Evolutionary conservation across 1,140 invertebrate genomes (phyloP).

Genomic region (Ceratoteleas bidentatus): DNA sequence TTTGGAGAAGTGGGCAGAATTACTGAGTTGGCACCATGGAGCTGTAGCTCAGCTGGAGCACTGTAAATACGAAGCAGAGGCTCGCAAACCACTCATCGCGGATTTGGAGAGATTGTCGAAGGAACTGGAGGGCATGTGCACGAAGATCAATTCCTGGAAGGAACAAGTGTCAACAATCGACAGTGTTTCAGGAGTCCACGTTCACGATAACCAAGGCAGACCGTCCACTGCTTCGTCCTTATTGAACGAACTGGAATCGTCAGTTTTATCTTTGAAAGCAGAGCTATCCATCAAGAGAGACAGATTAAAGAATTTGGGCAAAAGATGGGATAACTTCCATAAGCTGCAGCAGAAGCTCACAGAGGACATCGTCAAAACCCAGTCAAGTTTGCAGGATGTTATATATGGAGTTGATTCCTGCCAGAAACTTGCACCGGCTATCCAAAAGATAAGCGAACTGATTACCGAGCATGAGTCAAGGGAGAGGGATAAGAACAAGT

Average conservation of each 20-base stretch:
- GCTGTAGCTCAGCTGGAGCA: constrained; percentile 90
- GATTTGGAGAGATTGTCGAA: constrained; percentile 85
- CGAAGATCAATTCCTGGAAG: constrained; percentile 87
- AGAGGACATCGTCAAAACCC: constrained; percentile 84
- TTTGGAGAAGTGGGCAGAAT: constrained; percentile 91
- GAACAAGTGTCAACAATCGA: constrained; percentile 86
- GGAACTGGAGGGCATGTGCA: constrained; percentile 85
- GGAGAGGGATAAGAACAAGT: constrained; percentile 82
- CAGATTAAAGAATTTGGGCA: constrained; percentile 85
- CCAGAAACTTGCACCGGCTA: constrained; percentile 83
- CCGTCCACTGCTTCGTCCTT: constrained; percentile 86
- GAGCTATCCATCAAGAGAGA: constrained; percentile 85
- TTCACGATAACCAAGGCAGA: constrained; percentile 86
- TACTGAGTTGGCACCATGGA: constrained; percentile 91
- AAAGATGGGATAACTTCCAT: constrained; percentile 86
- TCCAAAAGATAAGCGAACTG: constrained; percentile 82
- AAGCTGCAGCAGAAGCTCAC: constrained; percentile 85
- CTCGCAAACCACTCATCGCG: constrained; percentile 85
- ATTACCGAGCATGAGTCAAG: constrained; percentile 81
- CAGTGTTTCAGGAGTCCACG: constrained; percentile 83
- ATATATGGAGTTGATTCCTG: constrained; percentile 80
- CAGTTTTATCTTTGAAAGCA: constrained; percentile 84
- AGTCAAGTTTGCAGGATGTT: constrained; percentile 82
- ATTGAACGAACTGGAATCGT: constrained; percentile 87
- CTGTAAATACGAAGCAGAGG: constrained; percentile 89